phyloP scores from a whole-genome alignment of 2,888 invertebrate species.

The Polydrusus pterygomalis region DNA sequence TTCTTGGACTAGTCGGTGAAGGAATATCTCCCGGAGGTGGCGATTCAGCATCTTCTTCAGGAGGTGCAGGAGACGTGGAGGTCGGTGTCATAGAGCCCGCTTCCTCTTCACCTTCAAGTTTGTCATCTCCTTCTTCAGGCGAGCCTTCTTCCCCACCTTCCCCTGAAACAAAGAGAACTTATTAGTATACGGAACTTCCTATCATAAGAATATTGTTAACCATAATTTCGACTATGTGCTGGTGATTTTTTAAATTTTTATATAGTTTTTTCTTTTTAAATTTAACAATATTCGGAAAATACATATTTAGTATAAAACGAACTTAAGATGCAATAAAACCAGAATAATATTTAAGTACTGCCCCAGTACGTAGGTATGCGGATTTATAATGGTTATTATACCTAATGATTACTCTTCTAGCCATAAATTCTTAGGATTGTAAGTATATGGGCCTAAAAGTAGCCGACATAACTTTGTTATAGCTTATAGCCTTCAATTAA shows the following conservation, averaged over 20 bases:
- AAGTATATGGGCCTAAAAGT: constrained; percentile 1
- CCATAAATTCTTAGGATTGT: neutral
- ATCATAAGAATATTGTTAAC: too few relatives aligned
- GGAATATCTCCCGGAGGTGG: constrained; percentile 68
- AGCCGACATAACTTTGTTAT: constrained; percentile 1
- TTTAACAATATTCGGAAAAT: too few relatives aligned
- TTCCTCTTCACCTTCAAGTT: constrained; percentile 71
- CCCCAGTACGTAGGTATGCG: too few relatives aligned
- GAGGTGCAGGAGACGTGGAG: constrained; percentile 69
- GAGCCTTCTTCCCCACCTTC: constrained; percentile 75
- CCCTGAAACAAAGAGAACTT: constrained; percentile 72
- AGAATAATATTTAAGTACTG: too few relatives aligned
- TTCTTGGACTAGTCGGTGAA: constrained; percentile 68
- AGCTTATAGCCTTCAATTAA: neutral
- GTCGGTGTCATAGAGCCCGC: constrained; percentile 71
- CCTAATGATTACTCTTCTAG: neutral
- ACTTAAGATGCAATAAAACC: too few relatives aligned
- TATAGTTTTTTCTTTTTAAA: too few relatives aligned
- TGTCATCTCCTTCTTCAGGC: constrained; percentile 70
- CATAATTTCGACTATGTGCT: too few relatives aligned
- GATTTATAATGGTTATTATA: too few relatives aligned
- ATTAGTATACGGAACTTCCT: neutral
- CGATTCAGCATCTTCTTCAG: constrained; percentile 68
- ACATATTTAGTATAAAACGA: too few relatives aligned
- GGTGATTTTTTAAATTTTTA: too few relatives aligned